Percentiles rank a stretch among this genome's conserved stretches.
phyloP scores from a whole-genome alignment of 2,888 invertebrate species.

The Crioceris asparagi region DNA sequence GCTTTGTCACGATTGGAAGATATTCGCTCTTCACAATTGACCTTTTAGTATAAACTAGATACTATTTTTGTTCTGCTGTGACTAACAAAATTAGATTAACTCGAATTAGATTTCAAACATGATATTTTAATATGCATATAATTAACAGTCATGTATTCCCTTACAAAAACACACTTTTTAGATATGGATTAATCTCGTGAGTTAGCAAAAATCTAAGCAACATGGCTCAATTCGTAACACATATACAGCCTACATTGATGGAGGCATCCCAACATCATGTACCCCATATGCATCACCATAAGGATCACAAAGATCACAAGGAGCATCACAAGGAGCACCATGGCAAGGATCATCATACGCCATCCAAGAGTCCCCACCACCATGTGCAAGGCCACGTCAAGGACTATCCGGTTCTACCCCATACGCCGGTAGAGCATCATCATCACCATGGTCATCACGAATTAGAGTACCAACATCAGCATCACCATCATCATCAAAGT shows the following conservation, averaged over 20 bases:
- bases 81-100: no score
- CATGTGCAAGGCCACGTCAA: background rate
- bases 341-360: slow-evolving; percentile 19
- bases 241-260: slow-evolving; percentile 47
- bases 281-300: slow-evolving; percentile 40
- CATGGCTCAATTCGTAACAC: slow-evolving; percentile 51
- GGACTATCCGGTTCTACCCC: slow-evolving; percentile 21
- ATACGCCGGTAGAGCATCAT: slow-evolving; percentile 19
- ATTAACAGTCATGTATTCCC: no score
- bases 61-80: no score
- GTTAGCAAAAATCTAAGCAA: no score
- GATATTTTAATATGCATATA: no score
- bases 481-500: slow-evolving; percentile 2
- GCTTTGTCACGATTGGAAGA: no score
- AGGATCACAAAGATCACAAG: slow-evolving; percentile 36
- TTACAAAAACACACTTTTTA: no score
- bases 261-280: slow-evolving; percentile 48
- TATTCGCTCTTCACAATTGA: no score
- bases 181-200: no score
- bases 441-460: slow-evolving; percentile 22
- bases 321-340: slow-evolving; percentile 23
- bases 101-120: no score
- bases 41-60: no score
- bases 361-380: slow-evolving; percentile 1
- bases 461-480: no score